Evolutionary conservation across 2,113 vertebrate species (phyloP), one percentile per base, ranked within the genome.

Genomic region (Leucoraja erinaceus): DNA sequence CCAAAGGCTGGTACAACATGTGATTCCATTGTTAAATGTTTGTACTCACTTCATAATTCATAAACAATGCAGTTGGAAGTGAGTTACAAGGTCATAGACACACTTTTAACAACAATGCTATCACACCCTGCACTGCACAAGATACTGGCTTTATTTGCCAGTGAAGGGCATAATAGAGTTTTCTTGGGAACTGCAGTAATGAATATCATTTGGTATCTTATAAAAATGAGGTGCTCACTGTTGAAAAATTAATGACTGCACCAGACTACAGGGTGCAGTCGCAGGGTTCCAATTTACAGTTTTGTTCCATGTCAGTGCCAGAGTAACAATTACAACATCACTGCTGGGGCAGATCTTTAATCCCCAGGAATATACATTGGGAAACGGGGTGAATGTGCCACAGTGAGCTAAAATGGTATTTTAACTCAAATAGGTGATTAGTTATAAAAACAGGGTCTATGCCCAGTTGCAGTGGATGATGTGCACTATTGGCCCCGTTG

Each of bases 1-100:
- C 18, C 66, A 91, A 72, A 72, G 72, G 16, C 83, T 72, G 88
- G 90, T 91, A 54, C 33, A 25, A 33, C 90, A 91, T 28, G 90
- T 91, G 90, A 91, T 54, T 54, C 31, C 38, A 74, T 91, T 91
- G 90, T 91, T 91, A 91, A 91, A 91, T 91, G 90, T 70, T 91
- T 91, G 90, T 74, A 72, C 90, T 91, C 38, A 38, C n/a, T 66
- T 91, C 90, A 91, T 91, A 91, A 91, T 91, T 91, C 90, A 91
- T 72, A 70, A 63, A 18, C 59, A 91, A 72, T 20, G 14, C 18
- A 20, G 68, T 54, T 91, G n/a, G 22, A 38, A 91, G 90, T 91
- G 63, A 91, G 33, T 91, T 91, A 72, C 90, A 91, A 91, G 90
- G 90, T 91, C 90, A 91, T 6, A 47, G 66, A 70, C 18, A 28